These are phyloP conservation scores for Mustela lutreola DNA, from an alignment of 2,113 vertebrate genomes.

Conservation along the genomic window DNA sequence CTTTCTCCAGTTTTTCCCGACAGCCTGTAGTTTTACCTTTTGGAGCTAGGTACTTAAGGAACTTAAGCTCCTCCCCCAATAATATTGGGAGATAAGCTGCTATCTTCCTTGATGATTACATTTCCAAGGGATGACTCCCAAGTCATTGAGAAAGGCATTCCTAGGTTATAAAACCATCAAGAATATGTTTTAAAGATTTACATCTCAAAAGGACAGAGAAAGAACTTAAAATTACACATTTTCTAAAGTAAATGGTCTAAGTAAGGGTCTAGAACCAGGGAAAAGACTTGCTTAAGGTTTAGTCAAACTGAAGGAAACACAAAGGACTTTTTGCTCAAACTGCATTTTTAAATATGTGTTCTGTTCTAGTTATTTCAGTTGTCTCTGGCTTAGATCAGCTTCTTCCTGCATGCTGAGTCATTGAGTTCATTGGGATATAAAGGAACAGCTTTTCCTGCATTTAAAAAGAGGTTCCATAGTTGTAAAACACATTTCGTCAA, in stretches of 20 bases:
- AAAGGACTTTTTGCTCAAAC: not conserved
- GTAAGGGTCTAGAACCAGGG: not conserved
- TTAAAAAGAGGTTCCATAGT: not conserved
- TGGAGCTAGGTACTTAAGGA: not conserved
- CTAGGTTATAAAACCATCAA: not conserved
- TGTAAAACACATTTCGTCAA: slow-evolving; percentile 39
- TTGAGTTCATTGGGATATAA: not conserved
- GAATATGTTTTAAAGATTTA: not conserved
- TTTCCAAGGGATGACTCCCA: not conserved
- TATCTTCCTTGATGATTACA: not conserved
- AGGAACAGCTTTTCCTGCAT: not conserved
- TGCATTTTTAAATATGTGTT: slow-evolving; percentile 8
- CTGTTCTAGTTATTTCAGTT: not conserved
- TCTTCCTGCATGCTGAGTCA: not conserved
- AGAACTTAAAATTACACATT: not conserved
- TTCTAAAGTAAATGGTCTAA: slow-evolving; percentile 19
- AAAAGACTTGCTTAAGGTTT: not conserved
- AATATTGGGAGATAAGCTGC: not conserved
- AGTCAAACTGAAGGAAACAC: not conserved
- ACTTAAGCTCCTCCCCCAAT: no score
- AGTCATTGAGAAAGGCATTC: not conserved
- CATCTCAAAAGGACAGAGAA: not conserved
- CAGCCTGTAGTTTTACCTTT: not conserved
- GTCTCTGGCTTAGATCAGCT: not conserved
- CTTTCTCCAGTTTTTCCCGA: not conserved